A percentile compares a stretch with the other conserved stretches of the same genome.
These are phyloP conservation scores for Drepanosiphum platanoidis DNA, from an alignment of 2,888 invertebrate genomes.

Conservation along the genomic window DNA sequence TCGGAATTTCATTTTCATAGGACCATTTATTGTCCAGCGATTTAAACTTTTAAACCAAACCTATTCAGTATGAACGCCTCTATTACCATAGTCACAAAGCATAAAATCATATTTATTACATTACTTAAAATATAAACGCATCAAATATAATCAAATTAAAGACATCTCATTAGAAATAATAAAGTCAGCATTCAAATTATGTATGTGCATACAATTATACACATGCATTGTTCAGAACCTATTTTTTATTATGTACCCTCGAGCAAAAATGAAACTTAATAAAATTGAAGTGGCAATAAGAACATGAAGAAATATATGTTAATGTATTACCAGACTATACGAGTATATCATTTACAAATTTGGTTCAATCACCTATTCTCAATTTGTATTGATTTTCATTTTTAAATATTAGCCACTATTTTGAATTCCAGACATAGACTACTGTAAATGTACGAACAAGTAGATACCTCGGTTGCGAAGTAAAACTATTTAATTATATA, in stretches of 20 bases:
- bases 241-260: not conserved
- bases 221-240: not conserved
- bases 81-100: not conserved
- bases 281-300: too few relatives aligned
- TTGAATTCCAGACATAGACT: too few relatives aligned
- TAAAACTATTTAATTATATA: too few relatives aligned
- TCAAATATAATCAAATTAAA: not conserved
- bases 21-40: not conserved
- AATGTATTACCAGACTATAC: too few relatives aligned
- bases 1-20: not conserved
- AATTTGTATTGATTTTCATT: too few relatives aligned
- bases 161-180: not conserved
- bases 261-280: not conserved
- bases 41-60: not conserved
- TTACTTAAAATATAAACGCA: not conserved
- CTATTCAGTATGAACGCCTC: not conserved
- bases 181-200: not conserved
- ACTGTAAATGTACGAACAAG: too few relatives aligned
- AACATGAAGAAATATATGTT: too few relatives aligned
- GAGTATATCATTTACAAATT: too few relatives aligned
- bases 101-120: not conserved
- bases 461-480: too few relatives aligned
- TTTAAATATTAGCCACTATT: too few relatives aligned
- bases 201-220: not conserved
- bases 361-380: too few relatives aligned